Evolutionary conservation across 2,888 invertebrate genomes (phyloP).

Genomic region (Lissocephala sabroskyi): DNA sequence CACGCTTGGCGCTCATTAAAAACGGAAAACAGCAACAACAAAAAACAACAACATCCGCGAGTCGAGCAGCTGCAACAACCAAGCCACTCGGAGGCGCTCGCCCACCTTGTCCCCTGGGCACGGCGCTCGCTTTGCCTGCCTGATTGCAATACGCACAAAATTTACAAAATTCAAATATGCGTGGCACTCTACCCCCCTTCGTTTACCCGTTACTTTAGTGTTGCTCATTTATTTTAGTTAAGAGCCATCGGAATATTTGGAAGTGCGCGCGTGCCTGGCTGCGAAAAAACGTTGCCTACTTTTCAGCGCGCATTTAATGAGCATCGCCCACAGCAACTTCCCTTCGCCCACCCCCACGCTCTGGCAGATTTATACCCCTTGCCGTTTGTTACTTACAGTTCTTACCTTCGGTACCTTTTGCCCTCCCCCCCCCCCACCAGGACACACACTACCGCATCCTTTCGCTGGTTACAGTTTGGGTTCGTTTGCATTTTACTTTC

Average conservation of each 20-base stretch:
- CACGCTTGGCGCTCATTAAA: slow-evolving; percentile 22
- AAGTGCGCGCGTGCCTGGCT: background rate
- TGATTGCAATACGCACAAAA: slow-evolving; percentile 9
- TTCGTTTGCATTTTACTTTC: background rate
- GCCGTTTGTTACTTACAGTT: background rate
- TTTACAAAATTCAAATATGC: background rate
- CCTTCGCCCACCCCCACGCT: too few species aligned
- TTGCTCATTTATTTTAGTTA: slow-evolving; percentile 50
- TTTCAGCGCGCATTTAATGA: slow-evolving; percentile 36
- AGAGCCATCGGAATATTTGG: too few species aligned
- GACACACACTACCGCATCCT: too few species aligned
- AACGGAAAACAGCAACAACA: slow-evolving; percentile 15
- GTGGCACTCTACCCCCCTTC: background rate
- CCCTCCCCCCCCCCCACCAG: too few species aligned
- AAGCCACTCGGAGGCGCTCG: too few species aligned
- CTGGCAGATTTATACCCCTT: background rate
- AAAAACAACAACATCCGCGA: slow-evolving; percentile 4
- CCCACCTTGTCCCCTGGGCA: too few species aligned
- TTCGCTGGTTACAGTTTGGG: too few species aligned
- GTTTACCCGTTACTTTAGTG: slow-evolving; percentile 15
- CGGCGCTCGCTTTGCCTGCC: slow-evolving; percentile 57
- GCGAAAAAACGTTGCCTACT: slow-evolving; percentile 13
- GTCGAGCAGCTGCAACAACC: slow-evolving; percentile 10
- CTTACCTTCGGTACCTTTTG: too few species aligned
- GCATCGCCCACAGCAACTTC: too few species aligned